Evolutionary conservation across 2,797 vertebrate genomes (phyloP).

Genomic region (Melanotaenia parkinsoni): DNA sequence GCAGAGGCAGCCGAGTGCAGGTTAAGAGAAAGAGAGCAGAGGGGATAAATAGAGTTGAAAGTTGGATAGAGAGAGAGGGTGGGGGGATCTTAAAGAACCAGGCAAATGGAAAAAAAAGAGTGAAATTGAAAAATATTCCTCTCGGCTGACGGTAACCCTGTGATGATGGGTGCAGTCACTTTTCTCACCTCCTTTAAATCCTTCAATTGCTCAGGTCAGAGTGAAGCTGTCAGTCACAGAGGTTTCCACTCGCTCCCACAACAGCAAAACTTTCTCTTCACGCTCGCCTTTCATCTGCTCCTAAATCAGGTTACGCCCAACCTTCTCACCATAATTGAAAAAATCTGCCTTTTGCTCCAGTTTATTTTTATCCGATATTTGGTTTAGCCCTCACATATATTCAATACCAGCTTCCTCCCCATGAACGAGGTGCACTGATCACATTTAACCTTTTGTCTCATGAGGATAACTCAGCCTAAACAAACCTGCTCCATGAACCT

Average conservation of each 20-base stretch:
- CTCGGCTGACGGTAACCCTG: constrained; percentile 28
- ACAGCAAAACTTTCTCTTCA: constrained; percentile 18
- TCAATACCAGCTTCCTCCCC: background rate
- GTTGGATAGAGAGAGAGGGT: constrained; percentile 22
- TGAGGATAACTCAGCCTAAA: too few species aligned
- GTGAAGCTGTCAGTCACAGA: constrained; percentile 48
- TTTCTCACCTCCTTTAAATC: constrained; percentile 50
- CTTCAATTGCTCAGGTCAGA: constrained; percentile 47
- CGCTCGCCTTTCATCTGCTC: background rate
- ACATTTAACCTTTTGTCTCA: too few species aligned
- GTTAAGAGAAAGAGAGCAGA: constrained; percentile 43
- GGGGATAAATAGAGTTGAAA: constrained; percentile 43
- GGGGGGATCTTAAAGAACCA: constrained; percentile 31
- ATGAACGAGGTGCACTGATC: background rate
- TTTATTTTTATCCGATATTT: background rate
- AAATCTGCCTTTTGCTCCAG: constrained; percentile 1
- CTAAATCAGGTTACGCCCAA: background rate
- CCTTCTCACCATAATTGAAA: constrained; percentile 10
- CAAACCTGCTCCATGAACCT: too few species aligned
- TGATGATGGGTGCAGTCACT: constrained; percentile 40
- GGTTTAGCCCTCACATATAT: background rate
- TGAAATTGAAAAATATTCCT: constrained; percentile 29
- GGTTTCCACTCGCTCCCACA: constrained; percentile 1
- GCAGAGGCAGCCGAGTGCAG: constrained; percentile 36
- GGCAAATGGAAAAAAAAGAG: constrained; percentile 16